Base-by-base conservation (phyloP, 2,888 invertebrate species). In the Calameuta idolon region DNA sequence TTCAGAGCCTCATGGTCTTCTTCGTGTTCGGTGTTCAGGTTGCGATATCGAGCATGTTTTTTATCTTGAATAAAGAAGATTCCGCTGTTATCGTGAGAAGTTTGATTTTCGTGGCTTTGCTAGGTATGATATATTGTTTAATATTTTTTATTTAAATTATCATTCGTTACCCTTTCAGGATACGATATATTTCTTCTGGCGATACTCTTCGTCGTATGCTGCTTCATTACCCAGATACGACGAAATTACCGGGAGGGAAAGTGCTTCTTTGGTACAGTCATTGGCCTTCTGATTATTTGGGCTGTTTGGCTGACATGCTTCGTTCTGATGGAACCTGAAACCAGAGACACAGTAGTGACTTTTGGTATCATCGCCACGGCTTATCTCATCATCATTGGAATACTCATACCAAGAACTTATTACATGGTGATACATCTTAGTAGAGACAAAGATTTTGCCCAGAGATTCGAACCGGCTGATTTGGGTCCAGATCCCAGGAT, bases 351-450 rank as follows among this genome's bases (percentile, higher is more conserved):
- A 0, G 92, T 94, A 37, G 90, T 95, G 9, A 94, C 94, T 40
- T 91, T 93, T 76, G 95, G 95, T 0, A 90, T 94, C 2, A 92
- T 95, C 73, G 93, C 93, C 2, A 95, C 95, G 0, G 94, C 94
- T 0, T 94, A 94, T 85, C 92, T 94, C 1, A 92, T 95, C 69
- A 90, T 95, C 35, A 92, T 94, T 11, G 93, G 94, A 0, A 92
- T 95, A n/a, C 93, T 95, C 82, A 94, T 95, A 86, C 95, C 95
- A 0, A 92, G 95, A 76, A 94, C 95, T 0, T 95, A 95, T 85
- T 92, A 95, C 79, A 95, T 95, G 92, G 93, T 94, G 5, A 93
- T 94, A 3, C 93, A 94, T 35, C 93, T 94, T 34, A 94, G 94
- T 34, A 92, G 94, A 33, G 94, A 94, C 73, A 94, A 94, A 83